Base-by-base conservation (phyloP, 2,888 invertebrate genomes). In the Clanis bilineata region DNA sequence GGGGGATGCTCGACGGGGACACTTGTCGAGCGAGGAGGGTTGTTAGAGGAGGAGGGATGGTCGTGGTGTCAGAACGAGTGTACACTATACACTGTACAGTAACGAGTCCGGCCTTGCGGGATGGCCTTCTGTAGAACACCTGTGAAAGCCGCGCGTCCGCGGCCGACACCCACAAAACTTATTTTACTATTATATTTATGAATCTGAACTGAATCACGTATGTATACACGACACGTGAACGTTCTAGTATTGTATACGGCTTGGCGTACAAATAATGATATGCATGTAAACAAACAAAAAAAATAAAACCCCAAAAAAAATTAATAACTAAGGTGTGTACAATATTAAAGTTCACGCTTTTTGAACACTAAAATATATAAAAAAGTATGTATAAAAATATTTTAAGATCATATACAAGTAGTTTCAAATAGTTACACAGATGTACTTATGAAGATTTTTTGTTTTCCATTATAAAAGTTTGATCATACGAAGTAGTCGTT, bases 171-270 rank as follows among this genome's bases (percentile, higher is more conserved):
- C 58, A 41, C 12, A 51, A 62, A 72, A 79, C 76, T 83, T 90
- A 90, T 90, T 90, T 90, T 89, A 87, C 76, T 88, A 88, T 69
- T 69, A 75, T 86, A 86, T 89, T 86, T 88, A 87, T 85, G 77
- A 78, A 79, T 82, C 73, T 80, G 74, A 79, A 80, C 70, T 79
- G 70, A 84, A 82, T 76, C 79, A 77, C 75, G 77, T 83, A 83
- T 87, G 82, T 88, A 85, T 88, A 86, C 83, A 85, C 74, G 45
- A 15, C 45, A 45, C 45, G 57, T 47, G 57, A 57, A 22, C 23
- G 82, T 87, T 88, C 84, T 89, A 88, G 86, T 89, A 88, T 90
- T 89, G 90, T 89, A 87, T 87, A 85, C 90, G 88, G 85, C 88
- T 89, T 86, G 89, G 87, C 82, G 75, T 82, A 77, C 81, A 83